Base-by-base conservation (phyloP, 2,113 vertebrate genomes). In the Marmota flaviventris region DNA sequence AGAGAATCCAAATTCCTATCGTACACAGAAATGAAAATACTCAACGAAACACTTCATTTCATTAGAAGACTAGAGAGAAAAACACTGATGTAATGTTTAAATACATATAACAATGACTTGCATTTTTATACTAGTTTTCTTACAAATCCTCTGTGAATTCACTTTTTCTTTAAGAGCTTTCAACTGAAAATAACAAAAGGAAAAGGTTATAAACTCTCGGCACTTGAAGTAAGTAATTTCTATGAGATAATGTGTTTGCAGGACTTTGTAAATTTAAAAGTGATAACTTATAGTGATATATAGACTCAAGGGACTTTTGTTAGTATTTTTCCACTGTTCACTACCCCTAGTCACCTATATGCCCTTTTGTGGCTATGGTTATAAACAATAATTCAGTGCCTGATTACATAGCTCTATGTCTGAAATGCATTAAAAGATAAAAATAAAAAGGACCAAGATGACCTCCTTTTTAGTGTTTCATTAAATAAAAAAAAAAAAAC, bases 181-280 rank as follows among this genome's bases (percentile, higher is more conserved):
- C 25, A 69, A 48, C 16, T 32, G 48, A 4, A 79, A 73, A 89
- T 29, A 42, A 42, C 42, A 58, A 84, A 84, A 17, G 22, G 27
- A 93, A 87, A 86, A 42, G 2, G 24, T 86, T 75, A 75, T 75
- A 75, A 56, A 86, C 16, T 56, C n/a, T 85, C 27, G 2, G 7
- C n/a, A 37, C 18, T 39, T 12, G n/a, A 82, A 37, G 42, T 56
- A 70, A 63, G 8, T 73, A 27, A 93, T 85, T 92, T 67, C 20
- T 56, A 48, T 45, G 6, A 85, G 27, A 78, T 53, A 83, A 92
- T 88, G 22, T 79, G 12, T 65, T 78, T 77, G 2, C 78, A 9
- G n/a, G 22, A 8, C 53, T 90, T 83, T 93, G 61, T 25, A 29
- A 84, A 82, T 70, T 96, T 89, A 65, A 78, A 93, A 65, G 17